Percentiles rank a stretch among this genome's conserved stretches.
These are phyloP conservation scores for Acanthosepion pharaonis DNA, from an alignment of 2,888 invertebrate species.

Conservation along the genomic window DNA sequence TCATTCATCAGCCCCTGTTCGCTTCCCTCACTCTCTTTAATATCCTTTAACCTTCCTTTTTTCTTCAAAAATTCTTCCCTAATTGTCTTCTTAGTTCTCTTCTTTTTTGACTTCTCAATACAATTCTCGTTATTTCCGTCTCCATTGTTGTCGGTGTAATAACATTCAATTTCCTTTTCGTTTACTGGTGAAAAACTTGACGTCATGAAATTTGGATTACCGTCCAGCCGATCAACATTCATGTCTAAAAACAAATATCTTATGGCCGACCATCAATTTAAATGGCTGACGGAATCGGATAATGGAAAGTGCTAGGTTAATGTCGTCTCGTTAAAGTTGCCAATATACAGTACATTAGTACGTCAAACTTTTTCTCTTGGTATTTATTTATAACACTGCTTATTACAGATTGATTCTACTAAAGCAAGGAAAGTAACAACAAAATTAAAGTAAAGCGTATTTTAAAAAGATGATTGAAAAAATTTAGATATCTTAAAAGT, in stretches of 20 bases:
- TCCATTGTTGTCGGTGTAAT: background rate
- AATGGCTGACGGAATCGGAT: background rate
- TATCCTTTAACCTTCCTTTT: background rate
- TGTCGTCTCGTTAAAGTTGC: background rate
- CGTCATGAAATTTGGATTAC: slow-evolving; percentile 6
- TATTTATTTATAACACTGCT: background rate
- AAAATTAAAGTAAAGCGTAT: too few species aligned
- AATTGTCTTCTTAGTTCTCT: background rate
- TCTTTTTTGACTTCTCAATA: background rate
- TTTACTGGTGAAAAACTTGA: background rate
- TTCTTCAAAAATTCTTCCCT: background rate
- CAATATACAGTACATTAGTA: background rate
- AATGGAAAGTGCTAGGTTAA: background rate
- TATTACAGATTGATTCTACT: background rate
- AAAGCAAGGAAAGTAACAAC: background rate
- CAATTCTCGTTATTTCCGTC: background rate
- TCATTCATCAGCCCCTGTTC: background rate
- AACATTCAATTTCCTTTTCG: background rate
- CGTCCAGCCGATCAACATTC: background rate
- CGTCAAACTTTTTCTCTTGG: background rate
- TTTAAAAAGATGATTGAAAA: background rate
- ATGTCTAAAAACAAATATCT: background rate
- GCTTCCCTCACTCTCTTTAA: too few species aligned
- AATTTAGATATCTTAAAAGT: background rate
- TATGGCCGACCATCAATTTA: background rate